A percentile compares a stretch with the other conserved stretches of the same genome.
Evolutionary conservation across 1,140 invertebrate genomes (phyloP).

Genomic region (Drosophila lacteicornis): DNA sequence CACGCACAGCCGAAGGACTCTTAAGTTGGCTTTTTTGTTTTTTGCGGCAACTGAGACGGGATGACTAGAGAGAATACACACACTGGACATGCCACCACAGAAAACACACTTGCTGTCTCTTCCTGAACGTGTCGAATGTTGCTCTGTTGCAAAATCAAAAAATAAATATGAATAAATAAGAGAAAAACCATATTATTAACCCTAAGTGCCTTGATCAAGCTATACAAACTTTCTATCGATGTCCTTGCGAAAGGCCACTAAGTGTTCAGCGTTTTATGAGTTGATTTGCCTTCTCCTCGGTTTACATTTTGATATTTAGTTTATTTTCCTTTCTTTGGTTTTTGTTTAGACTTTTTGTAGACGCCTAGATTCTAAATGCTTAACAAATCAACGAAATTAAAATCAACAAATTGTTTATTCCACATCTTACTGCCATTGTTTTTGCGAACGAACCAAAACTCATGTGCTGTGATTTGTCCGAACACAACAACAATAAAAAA

Average conservation of each 20-base stretch:
- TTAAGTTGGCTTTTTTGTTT: conserved; percentile 41
- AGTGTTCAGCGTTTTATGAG: conserved; percentile 44
- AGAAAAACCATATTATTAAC: background rate
- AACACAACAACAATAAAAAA: conserved; percentile 18
- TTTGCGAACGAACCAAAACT: conserved; percentile 60
- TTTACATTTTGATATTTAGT: conserved; percentile 23
- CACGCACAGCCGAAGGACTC: conserved; percentile 20
- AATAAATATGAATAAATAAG: conserved; percentile 11
- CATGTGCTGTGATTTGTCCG: conserved; percentile 60
- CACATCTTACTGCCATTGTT: conserved; percentile 70
- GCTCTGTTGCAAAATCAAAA: conserved; percentile 52
- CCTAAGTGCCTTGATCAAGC: conserved; percentile 31
- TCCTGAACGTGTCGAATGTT: conserved; percentile 67
- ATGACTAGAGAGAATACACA: conserved; percentile 28
- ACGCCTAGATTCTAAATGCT: conserved; percentile 55
- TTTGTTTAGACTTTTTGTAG: conserved; percentile 61
- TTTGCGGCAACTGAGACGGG: conserved; percentile 56
- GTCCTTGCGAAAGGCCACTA: conserved; percentile 31
- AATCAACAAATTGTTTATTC: conserved; percentile 68
- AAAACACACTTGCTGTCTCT: conserved; percentile 61
- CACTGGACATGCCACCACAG: conserved; percentile 13
- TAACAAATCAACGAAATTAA: conserved; percentile 70
- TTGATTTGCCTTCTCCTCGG: conserved; percentile 20
- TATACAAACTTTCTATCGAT: conserved; percentile 25
- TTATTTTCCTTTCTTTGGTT: conserved; percentile 29